phyloP scores from a whole-genome alignment of 2,888 invertebrate genomes.

The Capitulum mitella region DNA sequence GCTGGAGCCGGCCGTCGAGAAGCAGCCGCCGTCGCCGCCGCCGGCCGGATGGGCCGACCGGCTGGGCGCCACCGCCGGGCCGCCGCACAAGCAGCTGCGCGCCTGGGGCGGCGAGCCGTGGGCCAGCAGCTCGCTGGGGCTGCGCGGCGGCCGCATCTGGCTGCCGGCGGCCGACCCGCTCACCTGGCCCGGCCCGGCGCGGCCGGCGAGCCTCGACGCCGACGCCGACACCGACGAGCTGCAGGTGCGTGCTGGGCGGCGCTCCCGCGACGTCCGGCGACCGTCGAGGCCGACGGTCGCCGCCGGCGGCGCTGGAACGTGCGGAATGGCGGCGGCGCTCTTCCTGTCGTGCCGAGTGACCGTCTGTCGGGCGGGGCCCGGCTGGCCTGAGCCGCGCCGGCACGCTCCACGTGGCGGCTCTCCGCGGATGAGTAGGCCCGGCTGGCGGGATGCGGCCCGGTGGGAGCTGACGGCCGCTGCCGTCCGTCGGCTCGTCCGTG shows the following conservation, averaged over 20 bases:
- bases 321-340: too few relatives aligned
- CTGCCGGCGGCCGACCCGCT: not conserved
- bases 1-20: not conserved
- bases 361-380: too few relatives aligned
- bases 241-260: too few relatives aligned
- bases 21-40: not conserved
- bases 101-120: not conserved
- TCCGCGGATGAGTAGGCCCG: too few relatives aligned
- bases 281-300: not conserved
- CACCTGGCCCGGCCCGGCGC: not conserved
- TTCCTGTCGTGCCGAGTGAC: too few relatives aligned
- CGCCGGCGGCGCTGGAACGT: too few relatives aligned
- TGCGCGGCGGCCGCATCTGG: not conserved
- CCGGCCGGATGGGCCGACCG: not conserved
- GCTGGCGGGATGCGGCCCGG: too few relatives aligned
- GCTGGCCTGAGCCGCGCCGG: too few relatives aligned
- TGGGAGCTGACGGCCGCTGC: too few relatives aligned
- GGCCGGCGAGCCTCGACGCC: not conserved
- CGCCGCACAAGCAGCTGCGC: not conserved
- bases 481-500: too few relatives aligned
- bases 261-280: not conserved
- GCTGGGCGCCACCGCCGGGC: not conserved
- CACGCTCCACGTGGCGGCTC: too few relatives aligned
- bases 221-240: too few relatives aligned
- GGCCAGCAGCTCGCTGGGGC: not conserved